Percentiles rank a stretch among this genome's conserved stretches.
phyloP scores from a whole-genome alignment of 2,113 vertebrate species.

The Cairina moschata region DNA sequence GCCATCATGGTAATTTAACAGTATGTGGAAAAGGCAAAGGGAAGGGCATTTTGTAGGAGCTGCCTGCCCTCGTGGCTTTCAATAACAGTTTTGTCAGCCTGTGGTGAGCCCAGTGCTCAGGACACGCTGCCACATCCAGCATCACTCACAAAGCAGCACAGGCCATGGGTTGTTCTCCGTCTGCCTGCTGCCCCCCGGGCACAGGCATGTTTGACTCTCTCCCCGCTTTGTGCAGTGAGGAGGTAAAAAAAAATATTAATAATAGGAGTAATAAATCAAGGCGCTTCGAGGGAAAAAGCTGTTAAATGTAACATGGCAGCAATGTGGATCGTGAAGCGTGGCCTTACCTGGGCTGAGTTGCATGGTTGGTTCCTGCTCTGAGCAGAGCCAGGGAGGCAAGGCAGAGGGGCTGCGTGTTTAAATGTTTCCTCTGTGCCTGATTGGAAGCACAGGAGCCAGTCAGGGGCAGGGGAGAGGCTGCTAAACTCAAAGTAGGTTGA shows the following conservation, averaged over 20 bases:
- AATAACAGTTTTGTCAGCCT: not conserved
- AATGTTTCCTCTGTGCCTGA: conserved; percentile 69
- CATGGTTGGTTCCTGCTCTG: conserved; percentile 63
- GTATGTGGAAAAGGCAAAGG: not conserved
- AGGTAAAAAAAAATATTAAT: not conserved
- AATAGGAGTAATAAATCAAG: not conserved
- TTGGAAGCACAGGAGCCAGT: conserved; percentile 63
- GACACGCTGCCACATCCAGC: fast-evolving
- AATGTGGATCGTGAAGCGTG: not conserved
- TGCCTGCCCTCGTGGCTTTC: not conserved
- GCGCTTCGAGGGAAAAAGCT: not conserved
- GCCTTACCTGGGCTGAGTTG: conserved; percentile 71
- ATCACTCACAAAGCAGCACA: not conserved
- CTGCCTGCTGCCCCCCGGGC: not conserved
- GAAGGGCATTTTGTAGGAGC: not conserved
- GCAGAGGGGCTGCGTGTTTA: conserved; percentile 42
- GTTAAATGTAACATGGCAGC: not conserved
- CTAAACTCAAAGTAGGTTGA: conserved; percentile 38
- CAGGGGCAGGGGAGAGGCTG: conserved; percentile 64
- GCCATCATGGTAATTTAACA: not conserved
- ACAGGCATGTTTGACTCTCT: not conserved
- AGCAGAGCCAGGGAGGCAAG: conserved; percentile 46
- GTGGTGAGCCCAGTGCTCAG: not conserved
- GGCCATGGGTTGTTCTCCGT: not conserved
- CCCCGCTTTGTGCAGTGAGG: not conserved